These are phyloP conservation scores for Pocillopora verrucosa DNA, from an alignment of 64 coral and sea anemone genomes.

Conservation along the genomic window DNA sequence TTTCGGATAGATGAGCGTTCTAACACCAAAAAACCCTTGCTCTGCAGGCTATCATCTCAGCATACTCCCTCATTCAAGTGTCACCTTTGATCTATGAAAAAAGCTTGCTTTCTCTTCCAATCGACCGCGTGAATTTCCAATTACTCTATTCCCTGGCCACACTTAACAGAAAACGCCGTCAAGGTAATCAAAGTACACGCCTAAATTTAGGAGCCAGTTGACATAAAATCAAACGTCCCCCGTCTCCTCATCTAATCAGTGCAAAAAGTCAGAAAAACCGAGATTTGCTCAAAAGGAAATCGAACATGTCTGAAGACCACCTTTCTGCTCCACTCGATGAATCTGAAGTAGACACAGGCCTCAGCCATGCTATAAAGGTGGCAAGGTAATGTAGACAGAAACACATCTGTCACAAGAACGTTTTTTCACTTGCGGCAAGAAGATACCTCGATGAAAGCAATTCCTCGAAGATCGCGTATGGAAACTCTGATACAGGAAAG, in stretches of 20 bases:
- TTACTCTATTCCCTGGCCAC: not conserved
- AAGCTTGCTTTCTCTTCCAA: too few relatives aligned
- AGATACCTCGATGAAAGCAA: not conserved
- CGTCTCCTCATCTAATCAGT: not conserved
- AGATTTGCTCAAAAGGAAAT: too few relatives aligned
- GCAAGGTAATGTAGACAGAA: not conserved
- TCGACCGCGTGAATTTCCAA: too few relatives aligned
- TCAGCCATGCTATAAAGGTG: not conserved
- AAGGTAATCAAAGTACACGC: not conserved
- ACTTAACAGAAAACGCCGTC: not conserved
- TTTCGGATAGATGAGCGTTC: too few relatives aligned
- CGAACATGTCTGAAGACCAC: too few relatives aligned
- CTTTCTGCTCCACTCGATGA: not conserved
- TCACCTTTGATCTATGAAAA: too few relatives aligned
- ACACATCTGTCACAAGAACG: not conserved
- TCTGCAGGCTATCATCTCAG: too few relatives aligned
- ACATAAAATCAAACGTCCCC: not conserved
- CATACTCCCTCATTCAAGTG: too few relatives aligned
- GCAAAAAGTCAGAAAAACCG: too few relatives aligned
- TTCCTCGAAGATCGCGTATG: not conserved
- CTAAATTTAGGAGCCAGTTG: not conserved
- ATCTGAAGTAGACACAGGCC: not conserved
- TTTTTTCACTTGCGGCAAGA: constrained; percentile 23
- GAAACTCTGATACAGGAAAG: not conserved
- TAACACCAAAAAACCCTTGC: too few relatives aligned